Evolutionary conservation across 2,113 vertebrate species (phyloP), one percentile per base, ranked within the genome.

Genomic region (Sterrhoptilus dennistouni): DNA sequence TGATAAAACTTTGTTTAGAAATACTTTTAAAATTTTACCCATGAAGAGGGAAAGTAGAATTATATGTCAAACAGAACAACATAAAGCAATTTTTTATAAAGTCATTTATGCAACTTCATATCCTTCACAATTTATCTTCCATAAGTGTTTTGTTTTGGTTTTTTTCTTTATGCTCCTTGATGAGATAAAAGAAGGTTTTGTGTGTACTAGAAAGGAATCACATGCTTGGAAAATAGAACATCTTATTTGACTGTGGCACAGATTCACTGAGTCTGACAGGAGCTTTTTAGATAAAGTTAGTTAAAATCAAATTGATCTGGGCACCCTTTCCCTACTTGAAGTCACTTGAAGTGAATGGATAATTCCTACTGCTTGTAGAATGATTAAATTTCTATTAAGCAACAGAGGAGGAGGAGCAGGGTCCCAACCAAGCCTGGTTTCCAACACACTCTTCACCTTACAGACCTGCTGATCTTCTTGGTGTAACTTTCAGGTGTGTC

Each of bases 1-100:
- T 97, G 97, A 97, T 96, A 98, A 97, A 96, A 97, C 96, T 97
- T 98, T 97, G 96, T 98, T 98, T 98, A 93, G 95, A 96, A 97
- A 97, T 97, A 97, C 96, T 97, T 98, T 95, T 95, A 96, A 94
- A 90, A 96, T 97, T 94, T 94, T 97, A 93, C 85, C 80, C 97
- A 95, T 88, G 95, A 95, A 96, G 95, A 96, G 94, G 92, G 95
- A 90, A 44, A 47, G 14, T 89, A 60, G 95, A 97, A 95, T 95
- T 94, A 76, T 84, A 90, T 97, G 93, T 97, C 93, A 97, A 90
- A 96, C 71, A 87, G 83, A 95, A 93, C 82, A 94, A 95, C 81
- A 92, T 89, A 82, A 95, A 90, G 63, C 91, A 83, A 69, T 96
- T 96, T 97, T 97, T 96, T 78, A 71, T 25, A 6, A 95, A 97